These are phyloP conservation scores for Actinostola sp. DNA, from an alignment of 92 coral and sea anemone species.

Conservation along the genomic window DNA sequence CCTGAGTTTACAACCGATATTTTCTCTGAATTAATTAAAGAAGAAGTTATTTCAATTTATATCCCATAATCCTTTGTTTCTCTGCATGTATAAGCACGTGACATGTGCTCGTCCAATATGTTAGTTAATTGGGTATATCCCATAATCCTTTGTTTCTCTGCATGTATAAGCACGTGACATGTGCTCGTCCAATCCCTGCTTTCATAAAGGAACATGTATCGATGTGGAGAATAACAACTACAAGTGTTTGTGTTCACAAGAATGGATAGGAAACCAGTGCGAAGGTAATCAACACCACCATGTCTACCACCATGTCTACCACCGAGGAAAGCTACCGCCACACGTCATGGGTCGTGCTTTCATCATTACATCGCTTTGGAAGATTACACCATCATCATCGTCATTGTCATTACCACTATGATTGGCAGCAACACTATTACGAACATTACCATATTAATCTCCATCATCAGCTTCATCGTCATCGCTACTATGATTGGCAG, in stretches of 20 bases:
- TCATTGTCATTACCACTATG: not conserved
- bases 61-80: not conserved
- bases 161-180: constrained; percentile 60
- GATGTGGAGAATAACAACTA: constrained; percentile 73
- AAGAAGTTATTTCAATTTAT: too few species aligned
- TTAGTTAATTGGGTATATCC: constrained; percentile 55
- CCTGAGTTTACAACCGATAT: too few species aligned
- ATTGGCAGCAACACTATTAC: too few species aligned
- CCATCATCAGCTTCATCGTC: not conserved
- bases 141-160: constrained; percentile 28
- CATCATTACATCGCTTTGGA: not conserved
- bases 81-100: constrained; percentile 10
- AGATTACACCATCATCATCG: constrained; percentile 5
- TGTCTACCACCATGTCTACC: too few species aligned
- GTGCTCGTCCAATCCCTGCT: constrained; percentile 86
- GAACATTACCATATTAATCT: not conserved
- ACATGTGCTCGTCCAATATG: constrained; percentile 72
- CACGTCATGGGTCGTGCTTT: not conserved
- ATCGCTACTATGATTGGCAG: not conserved
- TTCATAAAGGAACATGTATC: constrained; percentile 85
- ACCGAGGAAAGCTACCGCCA: too few species aligned
- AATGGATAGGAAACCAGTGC: constrained; percentile 85
- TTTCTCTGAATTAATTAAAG: too few species aligned
- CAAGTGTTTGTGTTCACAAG: constrained; percentile 74
- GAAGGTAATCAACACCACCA: too few species aligned